A percentile compares a stretch with the other conserved stretches of the same genome.
These are phyloP conservation scores for Colostygia pectinataria DNA, from an alignment of 2,888 invertebrate species.

Conservation along the genomic window DNA sequence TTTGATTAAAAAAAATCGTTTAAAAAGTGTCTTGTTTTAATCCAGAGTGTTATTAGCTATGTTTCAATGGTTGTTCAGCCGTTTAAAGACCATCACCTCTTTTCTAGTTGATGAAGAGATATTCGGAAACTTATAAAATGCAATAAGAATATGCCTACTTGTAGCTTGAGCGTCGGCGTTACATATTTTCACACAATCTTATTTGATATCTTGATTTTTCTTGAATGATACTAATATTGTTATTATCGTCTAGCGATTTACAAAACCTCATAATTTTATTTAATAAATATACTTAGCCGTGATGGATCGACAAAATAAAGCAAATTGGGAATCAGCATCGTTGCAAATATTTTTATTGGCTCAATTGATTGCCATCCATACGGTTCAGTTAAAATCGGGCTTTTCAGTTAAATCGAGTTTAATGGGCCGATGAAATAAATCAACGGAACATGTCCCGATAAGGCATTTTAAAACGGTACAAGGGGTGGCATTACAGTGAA, in stretches of 20 bases:
- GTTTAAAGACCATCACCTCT: no score
- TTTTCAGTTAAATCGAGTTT: conserved; percentile 32
- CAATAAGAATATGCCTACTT: no score
- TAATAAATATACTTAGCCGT: conserved; percentile 16
- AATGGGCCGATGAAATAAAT: conserved; percentile 34
- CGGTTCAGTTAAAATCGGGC: conserved; percentile 28
- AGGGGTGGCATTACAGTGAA: conserved; percentile 9
- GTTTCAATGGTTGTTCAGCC: no score
- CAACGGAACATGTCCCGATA: conserved; percentile 30
- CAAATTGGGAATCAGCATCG: conserved; percentile 17
- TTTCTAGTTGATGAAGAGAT: no score
- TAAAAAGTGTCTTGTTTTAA: no score
- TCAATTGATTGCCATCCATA: conserved; percentile 27
- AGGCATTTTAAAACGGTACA: conserved; percentile 23
- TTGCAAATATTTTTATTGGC: conserved; percentile 27
- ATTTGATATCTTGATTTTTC: neutral
- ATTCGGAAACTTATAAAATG: no score
- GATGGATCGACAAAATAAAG: conserved; percentile 18
- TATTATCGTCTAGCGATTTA: conserved; percentile 5
- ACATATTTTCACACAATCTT: no score
- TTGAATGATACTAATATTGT: conserved; percentile 2
- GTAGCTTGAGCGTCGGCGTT: no score
- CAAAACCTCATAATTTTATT: conserved; percentile 11
- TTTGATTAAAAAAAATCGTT: no score
- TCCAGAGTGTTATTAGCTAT: no score